Conservation (phyloP, 1,140 invertebrate genomes). For the Drosophila bocki region DNA sequence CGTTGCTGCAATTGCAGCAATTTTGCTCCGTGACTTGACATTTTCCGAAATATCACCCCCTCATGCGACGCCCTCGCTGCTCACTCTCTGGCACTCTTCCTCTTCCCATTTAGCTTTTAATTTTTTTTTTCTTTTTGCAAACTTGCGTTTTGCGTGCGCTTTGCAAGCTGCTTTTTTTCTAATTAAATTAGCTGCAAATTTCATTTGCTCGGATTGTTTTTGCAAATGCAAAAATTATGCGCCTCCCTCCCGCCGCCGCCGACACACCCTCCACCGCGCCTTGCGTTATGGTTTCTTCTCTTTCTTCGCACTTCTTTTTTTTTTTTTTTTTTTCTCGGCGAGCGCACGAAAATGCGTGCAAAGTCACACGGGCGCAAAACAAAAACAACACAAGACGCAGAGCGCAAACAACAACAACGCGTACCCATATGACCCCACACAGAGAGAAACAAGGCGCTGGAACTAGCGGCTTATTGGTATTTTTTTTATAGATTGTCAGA, state of each 20-base stretch:
- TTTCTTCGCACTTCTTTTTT: constrained; percentile 45
- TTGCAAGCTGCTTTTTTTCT: constrained; percentile 70
- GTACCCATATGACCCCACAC: constrained; percentile 50
- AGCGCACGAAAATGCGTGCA: constrained; percentile 63
- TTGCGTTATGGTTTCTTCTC: constrained; percentile 22
- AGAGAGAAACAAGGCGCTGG: constrained; percentile 12
- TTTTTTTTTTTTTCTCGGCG: constrained; percentile 41
- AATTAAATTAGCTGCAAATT: constrained; percentile 75
- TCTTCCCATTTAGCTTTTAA: constrained; percentile 44
- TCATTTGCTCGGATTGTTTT: constrained; percentile 59
- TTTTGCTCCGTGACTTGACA: constrained; percentile 78
- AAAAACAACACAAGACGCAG: constrained; percentile 62
- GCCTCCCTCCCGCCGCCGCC: constrained; percentile 10
- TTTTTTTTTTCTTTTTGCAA: constrained; percentile 53
- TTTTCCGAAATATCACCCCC: constrained; percentile 52
- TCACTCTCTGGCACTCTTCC: constrained; percentile 45
- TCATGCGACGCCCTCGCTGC: constrained; percentile 8
- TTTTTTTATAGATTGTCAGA: not conserved
- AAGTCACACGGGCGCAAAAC: constrained; percentile 57
- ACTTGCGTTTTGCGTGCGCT: constrained; percentile 33
- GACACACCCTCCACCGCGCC: constrained; percentile 56
- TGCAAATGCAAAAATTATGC: constrained; percentile 68
- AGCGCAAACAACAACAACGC: constrained; percentile 48
- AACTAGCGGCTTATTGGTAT: not conserved
- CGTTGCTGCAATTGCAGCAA: constrained; percentile 50